Evolutionary conservation across 2,888 invertebrate species (phyloP), one percentile per base, ranked within the genome.

Genomic region (Athalia circularis): DNA sequence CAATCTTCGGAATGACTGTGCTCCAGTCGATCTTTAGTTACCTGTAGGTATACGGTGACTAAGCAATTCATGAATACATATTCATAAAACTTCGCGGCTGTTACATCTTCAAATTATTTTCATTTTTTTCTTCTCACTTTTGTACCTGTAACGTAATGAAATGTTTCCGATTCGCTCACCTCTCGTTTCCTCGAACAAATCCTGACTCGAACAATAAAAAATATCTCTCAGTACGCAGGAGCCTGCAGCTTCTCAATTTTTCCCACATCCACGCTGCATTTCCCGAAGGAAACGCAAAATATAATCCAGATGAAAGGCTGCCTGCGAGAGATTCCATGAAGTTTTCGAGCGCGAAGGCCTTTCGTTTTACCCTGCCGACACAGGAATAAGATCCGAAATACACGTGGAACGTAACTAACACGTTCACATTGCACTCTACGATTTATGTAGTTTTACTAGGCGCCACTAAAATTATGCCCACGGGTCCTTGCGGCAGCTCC

Each of bases 381-480:
- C 9, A 50, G 4, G n/a, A 15, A 15, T 29, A 9, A 50, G 47
- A 52, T 7, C 52, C 62, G 1, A 13, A 13, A 62, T 7, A 13
- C 13, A 15, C 15, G 15, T 13, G 54, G 0, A 54, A 62, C 5
- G 29, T 8, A 62, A 11, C 5, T 62, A 13, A 15, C 13, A 72
- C 57, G 11, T 72, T 59, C 15, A 47, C 72, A 72, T 57, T 59
- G 15, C 47, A 72, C 64, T 75, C 50, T 47, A 64, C 11, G 62
- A 52, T 75, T 50, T 62, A 50, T 8, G n/a, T 11, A 45, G 70
- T 43, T 13, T 45, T 7, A 47, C 45, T 50, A 64, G 62, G 5
- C 50, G 43, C 64, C 75, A 52, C 50, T 62, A 43, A 62, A 75
- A 75, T 75, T 45, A 59, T 72, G 72, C 61, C 48, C 45, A 59